Evolutionary conservation across 1,140 invertebrate species (phyloP), one percentile per base, ranked within the genome.

Genomic region (Anastatus disparis): DNA sequence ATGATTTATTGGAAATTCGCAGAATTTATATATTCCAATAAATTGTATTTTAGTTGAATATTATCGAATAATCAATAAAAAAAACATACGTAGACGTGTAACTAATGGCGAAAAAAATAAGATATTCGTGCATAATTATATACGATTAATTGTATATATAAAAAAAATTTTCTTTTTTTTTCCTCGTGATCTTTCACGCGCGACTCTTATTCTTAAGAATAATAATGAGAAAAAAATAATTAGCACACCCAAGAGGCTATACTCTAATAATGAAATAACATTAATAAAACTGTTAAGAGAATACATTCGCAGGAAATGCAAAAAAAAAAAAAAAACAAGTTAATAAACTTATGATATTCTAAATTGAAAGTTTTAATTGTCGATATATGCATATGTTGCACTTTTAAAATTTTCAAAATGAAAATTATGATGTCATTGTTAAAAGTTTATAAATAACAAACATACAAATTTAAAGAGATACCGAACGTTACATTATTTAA

Each of bases 341-440:
- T 62, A 40, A 55, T 44, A 42, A 65, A 9, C 17, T 55, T 12
- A 20, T 35, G 24, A 46, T 55, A 46, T 55, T 56, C 38, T 46
- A 58, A 63, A 46, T 70, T 62, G 46, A 40, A 63, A 70, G 24
- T 46, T 56, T 67, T 40, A 56, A 58, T 55, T 64, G 31, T 64
- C 40, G 40, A 46, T 46, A 56, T 38, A 44, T 61, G 29, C 24
- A 56, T 38, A 44, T 61, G 29, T 35, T 56, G 6, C 9, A 38
- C 20, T 27, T 64, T 56, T 63, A 29, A 44, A 15, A 46, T 69
- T 62, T 42, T 46, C 15, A 70, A 56, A 31, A 15, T 63, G 17
- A 70, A 35, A 58, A 56, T 70, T 58, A 53, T 24, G 1, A 55
- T 56, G 68, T 64, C 20, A 58, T 63, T 56, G 50, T 63, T 64